Percentiles rank a stretch among this genome's conserved stretches.
Conservation (phyloP, 2,797 vertebrate species). For the Hemitrygon akajei region DNA sequence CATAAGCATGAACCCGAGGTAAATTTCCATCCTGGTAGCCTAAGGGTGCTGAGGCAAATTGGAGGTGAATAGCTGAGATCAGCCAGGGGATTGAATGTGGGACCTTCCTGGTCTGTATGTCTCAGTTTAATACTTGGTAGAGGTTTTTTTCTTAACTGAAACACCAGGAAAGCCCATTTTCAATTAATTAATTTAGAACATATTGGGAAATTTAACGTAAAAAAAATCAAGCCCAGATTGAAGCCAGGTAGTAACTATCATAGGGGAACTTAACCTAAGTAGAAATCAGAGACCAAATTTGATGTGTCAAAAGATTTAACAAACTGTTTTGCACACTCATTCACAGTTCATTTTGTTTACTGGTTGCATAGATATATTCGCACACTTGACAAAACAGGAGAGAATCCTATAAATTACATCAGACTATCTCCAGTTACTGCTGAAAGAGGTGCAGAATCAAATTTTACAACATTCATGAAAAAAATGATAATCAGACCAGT, state of each 20-base stretch:
- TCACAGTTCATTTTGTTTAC: conserved; percentile 3
- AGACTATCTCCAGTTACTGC: background rate
- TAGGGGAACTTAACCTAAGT: background rate
- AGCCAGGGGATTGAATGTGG: background rate
- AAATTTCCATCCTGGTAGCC: conserved; percentile 1
- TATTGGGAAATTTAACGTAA: background rate
- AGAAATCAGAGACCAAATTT: conserved; percentile 31
- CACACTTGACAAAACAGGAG: conserved; percentile 5
- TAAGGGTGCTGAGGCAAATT: conserved; percentile 31
- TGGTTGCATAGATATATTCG: background rate
- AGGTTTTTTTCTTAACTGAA: background rate
- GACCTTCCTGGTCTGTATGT: background rate
- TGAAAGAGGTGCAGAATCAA: conserved; percentile 23
- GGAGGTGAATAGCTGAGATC: conserved; percentile 1
- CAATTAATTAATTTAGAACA: conserved; percentile 6
- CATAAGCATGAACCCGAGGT: background rate
- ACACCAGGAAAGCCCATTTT: background rate
- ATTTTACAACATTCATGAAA: background rate
- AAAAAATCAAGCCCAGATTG: background rate
- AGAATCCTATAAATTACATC: conserved; percentile 23
- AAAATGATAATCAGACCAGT: background rate
- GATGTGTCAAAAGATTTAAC: background rate
- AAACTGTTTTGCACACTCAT: conserved; percentile 28
- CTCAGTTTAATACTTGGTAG: background rate
- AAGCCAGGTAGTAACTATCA: background rate